Evolutionary conservation across 1,140 invertebrate species (phyloP).

Genomic region (Maconellicoccus hirsutus): DNA sequence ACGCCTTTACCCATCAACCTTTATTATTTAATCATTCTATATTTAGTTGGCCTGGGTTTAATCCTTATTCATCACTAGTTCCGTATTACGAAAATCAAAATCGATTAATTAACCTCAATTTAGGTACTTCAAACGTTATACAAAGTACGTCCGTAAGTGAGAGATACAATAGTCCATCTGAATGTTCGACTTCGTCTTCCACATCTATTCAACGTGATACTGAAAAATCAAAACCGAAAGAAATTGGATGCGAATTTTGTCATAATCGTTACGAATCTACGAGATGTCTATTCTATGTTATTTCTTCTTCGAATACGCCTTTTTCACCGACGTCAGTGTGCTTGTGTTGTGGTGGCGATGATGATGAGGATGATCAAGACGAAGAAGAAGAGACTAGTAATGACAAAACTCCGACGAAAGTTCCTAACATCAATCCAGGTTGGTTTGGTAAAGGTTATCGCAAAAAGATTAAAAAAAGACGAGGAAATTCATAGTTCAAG

Average conservation of each 20-base stretch:
- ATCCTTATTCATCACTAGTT: neutral
- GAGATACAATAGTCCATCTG: neutral
- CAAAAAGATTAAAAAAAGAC: slow-evolving; percentile 37
- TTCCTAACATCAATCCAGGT: slow-evolving; percentile 42
- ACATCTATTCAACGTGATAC: slow-evolving; percentile 13
- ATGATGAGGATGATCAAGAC: slow-evolving; percentile 25
- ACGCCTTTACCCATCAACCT: neutral
- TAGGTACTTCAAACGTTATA: slow-evolving; percentile 16
- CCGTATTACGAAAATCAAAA: slow-evolving; percentile 17
- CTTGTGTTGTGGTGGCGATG: slow-evolving; percentile 26
- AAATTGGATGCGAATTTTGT: slow-evolving; percentile 40
- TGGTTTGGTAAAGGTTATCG: slow-evolving; percentile 52
- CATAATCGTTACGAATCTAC: slow-evolving; percentile 40
- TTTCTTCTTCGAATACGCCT: slow-evolving; percentile 27
- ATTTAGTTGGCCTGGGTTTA: neutral
- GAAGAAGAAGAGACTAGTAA: slow-evolving; percentile 7
- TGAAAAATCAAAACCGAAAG: neutral
- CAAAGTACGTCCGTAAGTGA: slow-evolving; percentile 10
- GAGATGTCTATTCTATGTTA: slow-evolving; percentile 43
- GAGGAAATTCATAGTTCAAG: too few species aligned
- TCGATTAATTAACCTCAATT: slow-evolving; percentile 3
- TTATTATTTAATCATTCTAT: neutral
- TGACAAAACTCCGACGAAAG: slow-evolving; percentile 36
- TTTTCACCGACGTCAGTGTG: slow-evolving; percentile 10
- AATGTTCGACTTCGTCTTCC: slow-evolving; percentile 22